A percentile compares a stretch with the other conserved stretches of the same genome.
Evolutionary conservation across 2,888 invertebrate genomes (phyloP).

Genomic region (Chalcis sispes): DNA sequence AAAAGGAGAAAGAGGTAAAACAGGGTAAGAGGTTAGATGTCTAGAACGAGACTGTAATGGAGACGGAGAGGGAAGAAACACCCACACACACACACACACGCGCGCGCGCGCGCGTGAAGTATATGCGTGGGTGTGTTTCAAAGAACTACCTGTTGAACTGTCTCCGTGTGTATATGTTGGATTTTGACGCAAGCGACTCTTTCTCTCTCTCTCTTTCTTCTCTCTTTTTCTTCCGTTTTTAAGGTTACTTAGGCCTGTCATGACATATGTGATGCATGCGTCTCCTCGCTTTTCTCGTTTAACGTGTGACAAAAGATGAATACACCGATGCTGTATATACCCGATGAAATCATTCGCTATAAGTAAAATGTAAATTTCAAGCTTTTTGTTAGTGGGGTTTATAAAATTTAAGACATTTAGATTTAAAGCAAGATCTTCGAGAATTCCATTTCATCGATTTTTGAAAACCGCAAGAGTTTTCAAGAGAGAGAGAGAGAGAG

Average conservation of each 20-base stretch:
- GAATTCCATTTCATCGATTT: too few relatives aligned
- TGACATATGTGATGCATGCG: conserved; percentile 27
- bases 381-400: too few relatives aligned
- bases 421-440: too few relatives aligned
- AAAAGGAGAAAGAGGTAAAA: neutral
- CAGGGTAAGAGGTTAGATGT: neutral
- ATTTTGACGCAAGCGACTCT: conserved; percentile 31
- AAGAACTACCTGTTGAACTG: conserved; percentile 55
- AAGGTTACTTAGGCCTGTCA: conserved; percentile 40
- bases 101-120: too few relatives aligned
- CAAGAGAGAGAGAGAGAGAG: too few relatives aligned
- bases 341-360: too few relatives aligned
- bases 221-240: neutral
- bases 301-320: conserved; percentile 23
- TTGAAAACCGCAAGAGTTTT: too few relatives aligned
- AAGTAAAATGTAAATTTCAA: too few relatives aligned
- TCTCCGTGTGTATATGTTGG: conserved; percentile 13
- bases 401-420: too few relatives aligned
- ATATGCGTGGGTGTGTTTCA: conserved; percentile 10
- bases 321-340: neutral
- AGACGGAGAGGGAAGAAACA: conserved; percentile 12
- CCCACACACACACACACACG: neutral
- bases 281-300: neutral
- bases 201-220: neutral
- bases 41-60: conserved; percentile 23